Base-by-base conservation (phyloP, 2,113 vertebrate genomes). In the Seriola dumerili region DNA sequence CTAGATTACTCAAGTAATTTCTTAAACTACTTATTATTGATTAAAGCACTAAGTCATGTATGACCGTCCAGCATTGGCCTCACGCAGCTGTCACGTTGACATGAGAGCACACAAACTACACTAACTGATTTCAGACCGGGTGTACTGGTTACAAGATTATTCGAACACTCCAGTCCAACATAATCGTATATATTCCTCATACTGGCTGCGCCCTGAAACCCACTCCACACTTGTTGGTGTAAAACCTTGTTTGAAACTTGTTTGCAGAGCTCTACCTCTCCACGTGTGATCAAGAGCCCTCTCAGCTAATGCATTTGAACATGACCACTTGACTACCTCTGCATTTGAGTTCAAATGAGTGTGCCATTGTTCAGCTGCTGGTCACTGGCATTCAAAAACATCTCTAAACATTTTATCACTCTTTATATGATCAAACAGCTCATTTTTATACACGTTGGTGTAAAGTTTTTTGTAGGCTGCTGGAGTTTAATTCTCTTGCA, bases 311-410 rank as follows among this genome's bases (percentile, higher is more conserved):
- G 25, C 50, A 62, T 71, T 9, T 69, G 23, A 84, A 74, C 44
- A 71, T 9, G 4, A 12, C 32, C 87, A 81, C 81, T 86, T 52
- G 38, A 72, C 48, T 50, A 46, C 75, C 77, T 78, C 84, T 81
- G 80, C 64, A 62, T 75, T 66, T 67, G 38, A 46, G 63, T 34
- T 63, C n/a, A 78, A 77, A 76, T 38, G 7, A 42, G 34, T 5
- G 40, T 11, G 79, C 25, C 40, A 11, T 36, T 62, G 59, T 74
- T 64, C 58, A 75, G 65, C 38, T n/a, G 44, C 63, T 44, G 3
- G 29, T 16, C 10, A 17, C 42, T 9, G 17, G 2, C 36, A 11
- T 62, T 29, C n/a, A 19, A 25, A 42, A 72, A 64, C 21, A 58
- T 44, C 42, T 70, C 61, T 32, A 65, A 50, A 80, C 42, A 63